Conservation (phyloP, 2,888 invertebrate species). For the Cylloceria caligata region DNA sequence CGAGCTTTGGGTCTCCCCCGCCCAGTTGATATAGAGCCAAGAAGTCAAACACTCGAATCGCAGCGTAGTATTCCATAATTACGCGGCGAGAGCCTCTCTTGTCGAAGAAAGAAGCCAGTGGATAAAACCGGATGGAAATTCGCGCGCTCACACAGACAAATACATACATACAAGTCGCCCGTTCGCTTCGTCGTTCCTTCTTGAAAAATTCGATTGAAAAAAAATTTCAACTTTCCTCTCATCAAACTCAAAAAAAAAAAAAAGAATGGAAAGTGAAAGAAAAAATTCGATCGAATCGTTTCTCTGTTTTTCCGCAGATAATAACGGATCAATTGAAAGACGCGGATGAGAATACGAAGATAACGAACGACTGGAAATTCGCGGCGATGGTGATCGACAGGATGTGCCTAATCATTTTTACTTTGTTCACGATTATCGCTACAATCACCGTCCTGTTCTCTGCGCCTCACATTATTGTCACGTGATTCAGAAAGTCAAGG, state of each 20-base stretch:
- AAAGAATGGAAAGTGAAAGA: slow-evolving; percentile 21
- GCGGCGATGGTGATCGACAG: slow-evolving; percentile 99
- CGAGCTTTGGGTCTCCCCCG: slow-evolving; percentile 48
- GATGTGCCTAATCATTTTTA: slow-evolving; percentile 99
- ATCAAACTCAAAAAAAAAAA: slow-evolving; percentile 8
- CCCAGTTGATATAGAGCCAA: slow-evolving; percentile 66
- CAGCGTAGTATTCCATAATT: slow-evolving; percentile 67
- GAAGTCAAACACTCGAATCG: slow-evolving; percentile 71
- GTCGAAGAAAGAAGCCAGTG: slow-evolving; percentile 44
- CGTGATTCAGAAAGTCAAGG: slow-evolving; percentile 85
- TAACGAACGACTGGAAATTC: slow-evolving; percentile 99
- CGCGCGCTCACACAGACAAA: not conserved
- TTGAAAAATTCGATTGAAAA: slow-evolving; percentile 51
- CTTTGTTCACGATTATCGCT: slow-evolving; percentile 98
- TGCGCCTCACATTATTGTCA: slow-evolving; percentile 98
- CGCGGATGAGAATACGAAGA: slow-evolving; percentile 97
- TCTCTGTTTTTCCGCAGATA: slow-evolving; percentile 83
- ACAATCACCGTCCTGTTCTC: slow-evolving; percentile 98
- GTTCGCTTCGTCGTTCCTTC: slow-evolving; percentile 60
- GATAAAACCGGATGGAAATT: slow-evolving; percentile 32
- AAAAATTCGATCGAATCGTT: slow-evolving; percentile 59
- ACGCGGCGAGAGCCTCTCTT: slow-evolving; percentile 61
- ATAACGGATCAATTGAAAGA: slow-evolving; percentile 94
- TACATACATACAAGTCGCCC: slow-evolving; percentile 49
- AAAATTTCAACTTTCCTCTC: slow-evolving; percentile 29